phyloP scores from a whole-genome alignment of 1,140 invertebrate genomes.

The Listronotus bonariensis region DNA sequence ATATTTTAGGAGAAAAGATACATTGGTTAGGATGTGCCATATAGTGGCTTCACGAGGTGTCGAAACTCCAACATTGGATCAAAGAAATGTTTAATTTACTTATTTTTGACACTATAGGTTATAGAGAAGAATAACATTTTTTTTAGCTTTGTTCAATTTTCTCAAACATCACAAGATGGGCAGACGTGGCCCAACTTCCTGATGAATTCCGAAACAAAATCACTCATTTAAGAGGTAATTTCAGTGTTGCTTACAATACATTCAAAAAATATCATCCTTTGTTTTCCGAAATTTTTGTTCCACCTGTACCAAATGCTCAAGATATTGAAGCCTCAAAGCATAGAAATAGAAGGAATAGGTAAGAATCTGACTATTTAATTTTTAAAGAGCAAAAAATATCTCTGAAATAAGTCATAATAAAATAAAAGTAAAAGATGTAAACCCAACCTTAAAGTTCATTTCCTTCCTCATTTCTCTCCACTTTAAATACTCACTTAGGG shows the following conservation, averaged over 20 bases:
- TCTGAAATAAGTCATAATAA: too few species aligned
- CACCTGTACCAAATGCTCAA: slow-evolving; percentile 60
- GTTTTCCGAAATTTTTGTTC: slow-evolving; percentile 81
- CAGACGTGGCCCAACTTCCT: slow-evolving; percentile 89
- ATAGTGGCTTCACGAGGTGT: slow-evolving; percentile 87
- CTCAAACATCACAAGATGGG: slow-evolving; percentile 94
- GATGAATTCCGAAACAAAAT: slow-evolving; percentile 85
- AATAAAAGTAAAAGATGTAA: too few species aligned
- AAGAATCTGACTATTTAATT: background rate
- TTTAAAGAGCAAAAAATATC: too few species aligned
- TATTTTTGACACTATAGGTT: too few species aligned
- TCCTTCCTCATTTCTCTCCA: too few species aligned
- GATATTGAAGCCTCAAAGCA: slow-evolving; percentile 58
- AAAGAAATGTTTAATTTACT: too few species aligned
- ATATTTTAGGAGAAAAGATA: slow-evolving; percentile 75
- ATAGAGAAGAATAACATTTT: slow-evolving; percentile 11
- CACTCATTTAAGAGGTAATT: slow-evolving; percentile 86
- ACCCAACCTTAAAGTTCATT: too few species aligned
- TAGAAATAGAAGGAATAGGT: slow-evolving; percentile 75
- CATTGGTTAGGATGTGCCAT: slow-evolving; percentile 96
- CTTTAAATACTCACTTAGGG: too few species aligned
- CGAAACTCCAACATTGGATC: slow-evolving; percentile 78
- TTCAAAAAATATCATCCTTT: slow-evolving; percentile 93
- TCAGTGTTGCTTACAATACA: slow-evolving; percentile 91
- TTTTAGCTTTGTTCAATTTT: slow-evolving; percentile 92